Percentiles rank a stretch among this genome's conserved stretches.
Conservation (phyloP, 1,140 invertebrate genomes). For the Pseudomyrmex pallidus region DNA sequence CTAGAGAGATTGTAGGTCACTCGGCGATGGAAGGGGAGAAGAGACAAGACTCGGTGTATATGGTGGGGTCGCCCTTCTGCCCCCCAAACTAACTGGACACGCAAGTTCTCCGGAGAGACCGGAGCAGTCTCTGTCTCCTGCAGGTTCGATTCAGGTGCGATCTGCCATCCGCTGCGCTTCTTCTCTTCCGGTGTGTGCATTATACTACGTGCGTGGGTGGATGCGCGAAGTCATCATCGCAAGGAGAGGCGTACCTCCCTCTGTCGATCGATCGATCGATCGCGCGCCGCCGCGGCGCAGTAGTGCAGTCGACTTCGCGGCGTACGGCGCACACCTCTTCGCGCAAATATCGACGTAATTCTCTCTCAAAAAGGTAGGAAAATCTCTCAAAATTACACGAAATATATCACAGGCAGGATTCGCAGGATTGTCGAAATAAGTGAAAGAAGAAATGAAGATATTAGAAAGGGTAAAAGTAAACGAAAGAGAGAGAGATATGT, state of each 20-base stretch:
- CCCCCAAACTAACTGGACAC: slow-evolving; percentile 83
- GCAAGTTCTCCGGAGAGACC: slow-evolving; percentile 65
- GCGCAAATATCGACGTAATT: background rate
- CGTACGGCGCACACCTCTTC: background rate
- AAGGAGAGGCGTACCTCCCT: slow-evolving; percentile 28
- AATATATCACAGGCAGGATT: background rate
- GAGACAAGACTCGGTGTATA: slow-evolving; percentile 49
- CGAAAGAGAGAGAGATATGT: background rate
- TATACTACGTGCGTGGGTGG: slow-evolving; percentile 1
- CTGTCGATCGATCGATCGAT: slow-evolving; percentile 53
- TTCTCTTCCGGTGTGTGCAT: slow-evolving; percentile 20
- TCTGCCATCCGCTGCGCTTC: slow-evolving; percentile 52
- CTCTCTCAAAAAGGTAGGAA: slow-evolving; percentile 8
- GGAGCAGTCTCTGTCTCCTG: slow-evolving; percentile 81
- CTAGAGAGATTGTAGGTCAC: slow-evolving; percentile 51
- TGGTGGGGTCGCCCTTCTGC: slow-evolving; percentile 77
- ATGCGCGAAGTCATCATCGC: background rate
- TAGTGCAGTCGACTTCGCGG: slow-evolving; percentile 42
- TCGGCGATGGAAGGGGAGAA: slow-evolving; percentile 39
- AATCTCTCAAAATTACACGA: background rate
- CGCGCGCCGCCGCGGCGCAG: background rate
- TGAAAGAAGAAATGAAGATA: background rate
- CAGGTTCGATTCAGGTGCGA: slow-evolving; percentile 77
- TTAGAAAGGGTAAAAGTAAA: background rate
- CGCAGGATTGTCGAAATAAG: background rate